A percentile compares a stretch with the other conserved stretches of the same genome.
These are phyloP conservation scores for Andricus quercusramuli DNA, from an alignment of 2,888 invertebrate genomes.

Conservation along the genomic window DNA sequence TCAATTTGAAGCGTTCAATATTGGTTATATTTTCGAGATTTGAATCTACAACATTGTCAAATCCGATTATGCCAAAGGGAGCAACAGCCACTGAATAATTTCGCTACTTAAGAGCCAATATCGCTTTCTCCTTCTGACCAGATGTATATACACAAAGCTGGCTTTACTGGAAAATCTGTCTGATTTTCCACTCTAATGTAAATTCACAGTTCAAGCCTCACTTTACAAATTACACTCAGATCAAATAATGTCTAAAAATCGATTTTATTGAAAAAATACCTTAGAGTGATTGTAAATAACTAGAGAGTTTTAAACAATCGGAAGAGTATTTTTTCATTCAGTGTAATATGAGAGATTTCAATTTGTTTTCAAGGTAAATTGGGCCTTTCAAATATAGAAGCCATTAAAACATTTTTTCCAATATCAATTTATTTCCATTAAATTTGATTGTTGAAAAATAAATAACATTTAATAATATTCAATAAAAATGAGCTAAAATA, in stretches of 20 bases:
- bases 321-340: no score
- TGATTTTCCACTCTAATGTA: slow-evolving; percentile 18
- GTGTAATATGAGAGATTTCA: no score
- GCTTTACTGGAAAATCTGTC: not conserved
- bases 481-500: not conserved
- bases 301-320: no score
- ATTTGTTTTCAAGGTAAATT: no score
- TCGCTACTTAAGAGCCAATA: slow-evolving; percentile 30
- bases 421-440: no score
- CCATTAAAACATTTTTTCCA: no score
- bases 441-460: no score
- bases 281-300: no score
- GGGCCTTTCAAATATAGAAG: no score
- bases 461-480: not conserved
- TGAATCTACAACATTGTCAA: slow-evolving; percentile 10
- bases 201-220: not conserved
- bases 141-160: not conserved
- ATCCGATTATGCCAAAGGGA: slow-evolving; percentile 13
- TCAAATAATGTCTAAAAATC: not conserved
- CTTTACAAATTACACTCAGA: not conserved
- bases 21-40: not conserved
- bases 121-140: not conserved
- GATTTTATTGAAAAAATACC: not conserved
- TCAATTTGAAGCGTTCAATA: not conserved
- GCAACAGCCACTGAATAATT: slow-evolving; percentile 25